Evolutionary conservation across 2,888 invertebrate species (phyloP).

Genomic region (Macaria liturata): DNA sequence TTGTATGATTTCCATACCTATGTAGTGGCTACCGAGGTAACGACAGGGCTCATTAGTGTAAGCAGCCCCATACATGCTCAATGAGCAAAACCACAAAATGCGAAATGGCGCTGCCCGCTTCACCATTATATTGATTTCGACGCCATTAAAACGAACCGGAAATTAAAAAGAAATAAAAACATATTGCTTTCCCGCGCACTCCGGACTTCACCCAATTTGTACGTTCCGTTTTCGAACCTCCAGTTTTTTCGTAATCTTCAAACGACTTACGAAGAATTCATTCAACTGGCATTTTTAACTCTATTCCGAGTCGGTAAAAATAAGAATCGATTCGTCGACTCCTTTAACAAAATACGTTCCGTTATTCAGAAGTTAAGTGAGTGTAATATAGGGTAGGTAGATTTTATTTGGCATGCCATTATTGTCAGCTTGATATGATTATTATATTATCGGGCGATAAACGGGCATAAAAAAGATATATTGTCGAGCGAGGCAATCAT

Average conservation of each 20-base stretch:
- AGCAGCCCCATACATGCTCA: conserved; percentile 55
- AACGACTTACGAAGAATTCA: conserved; percentile 41
- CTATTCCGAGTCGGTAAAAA: conserved; percentile 25
- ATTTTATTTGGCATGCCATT: conserved; percentile 81
- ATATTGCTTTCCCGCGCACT: conserved; percentile 80
- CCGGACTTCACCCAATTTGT: conserved; percentile 80
- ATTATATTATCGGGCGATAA: conserved; percentile 81
- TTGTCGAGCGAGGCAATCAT: conserved; percentile 69
- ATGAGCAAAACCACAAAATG: conserved; percentile 80
- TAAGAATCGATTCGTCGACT: conserved; percentile 20
- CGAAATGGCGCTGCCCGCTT: conserved; percentile 72
- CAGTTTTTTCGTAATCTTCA: conserved; percentile 46
- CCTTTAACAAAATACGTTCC: conserved; percentile 41
- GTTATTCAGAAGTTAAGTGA: conserved; percentile 46
- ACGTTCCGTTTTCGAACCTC: conserved; percentile 72
- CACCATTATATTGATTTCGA: conserved; percentile 82
- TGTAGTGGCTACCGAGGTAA: conserved; percentile 49
- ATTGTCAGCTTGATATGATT: conserved; percentile 80
- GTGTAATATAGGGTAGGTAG: conserved; percentile 72
- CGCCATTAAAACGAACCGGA: conserved; percentile 81
- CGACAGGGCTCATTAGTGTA: conserved; percentile 61
- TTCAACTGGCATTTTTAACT: conserved; percentile 37
- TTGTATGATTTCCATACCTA: conserved; percentile 24
- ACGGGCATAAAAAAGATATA: conserved; percentile 79
- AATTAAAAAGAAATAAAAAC: conserved; percentile 83